Conservation (phyloP, 2,888 invertebrate genomes). For the Drosophila picticornis region DNA sequence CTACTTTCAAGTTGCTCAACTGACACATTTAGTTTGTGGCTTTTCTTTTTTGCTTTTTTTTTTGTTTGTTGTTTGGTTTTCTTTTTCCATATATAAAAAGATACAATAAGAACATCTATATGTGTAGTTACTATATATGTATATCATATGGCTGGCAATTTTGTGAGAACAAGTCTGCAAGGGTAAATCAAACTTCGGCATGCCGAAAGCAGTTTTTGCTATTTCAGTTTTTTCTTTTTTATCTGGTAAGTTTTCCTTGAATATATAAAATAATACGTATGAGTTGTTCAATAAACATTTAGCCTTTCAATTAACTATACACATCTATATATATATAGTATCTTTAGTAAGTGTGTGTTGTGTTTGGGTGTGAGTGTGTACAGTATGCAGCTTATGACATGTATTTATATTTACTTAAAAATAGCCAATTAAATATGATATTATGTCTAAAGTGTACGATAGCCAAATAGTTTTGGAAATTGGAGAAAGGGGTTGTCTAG, state of each 20-base stretch:
- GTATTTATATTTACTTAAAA: slow-evolving; percentile 15
- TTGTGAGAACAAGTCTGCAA: slow-evolving; percentile 26
- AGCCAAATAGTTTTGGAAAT: slow-evolving; percentile 19
- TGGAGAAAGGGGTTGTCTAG: background rate
- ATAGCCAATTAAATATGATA: slow-evolving; percentile 25
- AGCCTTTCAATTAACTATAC: slow-evolving; percentile 62
- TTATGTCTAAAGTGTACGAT: slow-evolving; percentile 16
- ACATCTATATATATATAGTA: slow-evolving; percentile 12
- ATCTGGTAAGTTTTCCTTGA: slow-evolving; percentile 6
- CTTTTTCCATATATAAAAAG: slow-evolving; percentile 10
- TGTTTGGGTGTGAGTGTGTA: background rate
- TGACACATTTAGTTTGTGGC: slow-evolving; percentile 2
- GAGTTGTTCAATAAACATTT: slow-evolving; percentile 53
- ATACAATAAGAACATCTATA: slow-evolving; percentile 20
- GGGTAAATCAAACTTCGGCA: slow-evolving; percentile 34
- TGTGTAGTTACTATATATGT: slow-evolving; percentile 12
- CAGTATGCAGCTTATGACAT: slow-evolving; percentile 20
- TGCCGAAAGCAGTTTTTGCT: slow-evolving; percentile 29
- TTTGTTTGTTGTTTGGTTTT: background rate
- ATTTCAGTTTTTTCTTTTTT: background rate
- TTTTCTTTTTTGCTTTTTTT: background rate
- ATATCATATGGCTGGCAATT: slow-evolving; percentile 20
- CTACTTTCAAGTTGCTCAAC: background rate
- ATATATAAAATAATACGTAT: slow-evolving; percentile 54
- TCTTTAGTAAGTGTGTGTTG: slow-evolving; percentile 34